Evolutionary conservation across 2,113 vertebrate species (phyloP), one percentile per base, ranked within the genome.

Genomic region (Furnarius figulus): DNA sequence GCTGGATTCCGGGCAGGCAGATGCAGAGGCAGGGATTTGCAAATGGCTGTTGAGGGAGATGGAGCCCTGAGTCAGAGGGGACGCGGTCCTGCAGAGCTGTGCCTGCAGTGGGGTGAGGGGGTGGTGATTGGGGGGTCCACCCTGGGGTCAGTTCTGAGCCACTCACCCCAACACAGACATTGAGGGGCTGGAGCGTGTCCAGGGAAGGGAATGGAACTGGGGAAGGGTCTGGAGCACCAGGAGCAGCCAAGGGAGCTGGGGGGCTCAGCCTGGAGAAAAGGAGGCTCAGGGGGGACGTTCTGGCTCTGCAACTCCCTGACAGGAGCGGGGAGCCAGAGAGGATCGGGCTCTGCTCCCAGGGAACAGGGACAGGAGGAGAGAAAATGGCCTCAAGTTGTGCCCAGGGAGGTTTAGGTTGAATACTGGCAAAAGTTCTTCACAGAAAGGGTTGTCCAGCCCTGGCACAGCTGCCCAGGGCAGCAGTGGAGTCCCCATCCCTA

Each of bases 321-420:
- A 55, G n/a, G 14, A 68, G 46, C 4, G 16, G 3, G 8, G 20
- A n/a, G 28, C 12, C 0, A 1, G 13, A 7, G 20, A 13, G 6
- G 5, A 2, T 75, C 1, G 0, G 23, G 46, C 24, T 75, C 39
- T 75, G 71, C 47, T 89, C 24, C 20, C n/a, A 47, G 19, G 30
- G 9, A 47, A 9, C n/a, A n/a, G 33, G 46, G 39, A 75, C 39
- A 75, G 39, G 17, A 61, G 0, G 4, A 83, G 39, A 62, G 17
- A n/a, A 18, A 75, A 40, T 0, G 1, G 47, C 62, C 62, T 70
- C 40, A 15, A 14, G 58, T 39, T 63, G 61, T 18, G 11, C 19
- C 27, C 40, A 19, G 12, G 39, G 18, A 30, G 39, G 39, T 40
- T 63, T 30, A 40, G 12, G 6, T 13, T 70, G 22, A 5, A 31